A percentile compares a stretch with the other conserved stretches of the same genome.
phyloP scores from a whole-genome alignment of 1,140 invertebrate genomes.

The Aphelenchoides besseyi region DNA sequence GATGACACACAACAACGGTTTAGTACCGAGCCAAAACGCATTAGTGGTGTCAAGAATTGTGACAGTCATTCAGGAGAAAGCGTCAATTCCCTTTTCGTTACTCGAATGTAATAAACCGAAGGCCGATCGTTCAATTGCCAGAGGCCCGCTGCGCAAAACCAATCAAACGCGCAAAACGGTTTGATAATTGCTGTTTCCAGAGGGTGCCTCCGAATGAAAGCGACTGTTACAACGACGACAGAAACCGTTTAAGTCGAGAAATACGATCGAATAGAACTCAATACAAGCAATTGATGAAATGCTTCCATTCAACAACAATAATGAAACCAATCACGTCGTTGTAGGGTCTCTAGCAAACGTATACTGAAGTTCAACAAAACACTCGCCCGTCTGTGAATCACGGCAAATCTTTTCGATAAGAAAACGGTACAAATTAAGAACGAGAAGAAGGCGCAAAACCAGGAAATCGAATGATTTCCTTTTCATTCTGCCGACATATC shows the following conservation, averaged over 20 bases:
- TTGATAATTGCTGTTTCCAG: neutral
- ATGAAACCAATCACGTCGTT: neutral
- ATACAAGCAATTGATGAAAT: too few relatives aligned
- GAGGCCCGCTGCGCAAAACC: neutral
- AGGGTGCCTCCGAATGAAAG: neutral
- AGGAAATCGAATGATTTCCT: neutral
- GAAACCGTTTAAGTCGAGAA: too few relatives aligned
- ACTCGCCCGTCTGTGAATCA: neutral
- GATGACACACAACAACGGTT: too few relatives aligned
- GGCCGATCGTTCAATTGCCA: neutral
- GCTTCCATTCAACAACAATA: too few relatives aligned
- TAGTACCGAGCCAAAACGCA: too few relatives aligned
- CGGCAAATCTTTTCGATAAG: neutral
- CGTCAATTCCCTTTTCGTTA: neutral
- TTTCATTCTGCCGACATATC: neutral
- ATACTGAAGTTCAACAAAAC: neutral
- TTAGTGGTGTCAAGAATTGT: too few relatives aligned
- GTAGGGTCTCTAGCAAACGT: neutral
- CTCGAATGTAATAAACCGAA: neutral
- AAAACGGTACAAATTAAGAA: neutral
- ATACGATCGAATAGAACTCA: too few relatives aligned
- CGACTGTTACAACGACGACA: neutral
- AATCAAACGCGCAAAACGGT: too few relatives aligned
- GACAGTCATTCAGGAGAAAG: neutral
- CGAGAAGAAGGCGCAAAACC: neutral